Evolutionary conservation across 2,113 vertebrate genomes (phyloP).

Genomic region (Ailurus styani): DNA sequence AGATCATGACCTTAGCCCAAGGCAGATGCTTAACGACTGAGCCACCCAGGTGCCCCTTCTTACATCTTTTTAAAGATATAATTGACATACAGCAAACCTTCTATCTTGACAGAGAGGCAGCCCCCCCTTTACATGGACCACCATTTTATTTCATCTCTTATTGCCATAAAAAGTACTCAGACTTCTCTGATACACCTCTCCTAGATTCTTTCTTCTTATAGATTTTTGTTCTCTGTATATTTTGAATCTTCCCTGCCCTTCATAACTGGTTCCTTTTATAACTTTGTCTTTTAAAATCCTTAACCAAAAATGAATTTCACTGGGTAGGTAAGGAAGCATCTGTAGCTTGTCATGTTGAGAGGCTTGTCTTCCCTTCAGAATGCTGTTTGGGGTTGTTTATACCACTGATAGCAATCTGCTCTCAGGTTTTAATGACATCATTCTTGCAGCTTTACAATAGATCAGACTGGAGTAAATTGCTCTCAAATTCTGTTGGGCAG

Average conservation of each 20-base stretch:
- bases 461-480: slow-evolving; percentile 8
- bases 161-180: neutral
- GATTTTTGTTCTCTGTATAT: slow-evolving; percentile 20
- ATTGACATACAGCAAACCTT: neutral
- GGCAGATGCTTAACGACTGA: too few species aligned
- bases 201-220: neutral
- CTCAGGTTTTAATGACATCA: slow-evolving; percentile 8
- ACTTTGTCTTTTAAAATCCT: neutral
- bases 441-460: slow-evolving; percentile 8
- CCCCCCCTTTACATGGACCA: neutral
- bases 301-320: neutral
- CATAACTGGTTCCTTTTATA: neutral
- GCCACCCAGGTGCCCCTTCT: neutral
- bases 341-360: neutral
- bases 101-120: neutral
- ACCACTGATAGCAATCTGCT: neutral
- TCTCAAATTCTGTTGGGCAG: slow-evolving; percentile 21
- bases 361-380: neutral
- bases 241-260: neutral
- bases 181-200: neutral
- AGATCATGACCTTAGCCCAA: too few species aligned
- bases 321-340: neutral
- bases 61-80: neutral
- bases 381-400: neutral
- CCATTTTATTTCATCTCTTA: slow-evolving; percentile 18